Evolutionary conservation across 2,113 vertebrate genomes (phyloP).

Genomic region (Archilochus colubris): DNA sequence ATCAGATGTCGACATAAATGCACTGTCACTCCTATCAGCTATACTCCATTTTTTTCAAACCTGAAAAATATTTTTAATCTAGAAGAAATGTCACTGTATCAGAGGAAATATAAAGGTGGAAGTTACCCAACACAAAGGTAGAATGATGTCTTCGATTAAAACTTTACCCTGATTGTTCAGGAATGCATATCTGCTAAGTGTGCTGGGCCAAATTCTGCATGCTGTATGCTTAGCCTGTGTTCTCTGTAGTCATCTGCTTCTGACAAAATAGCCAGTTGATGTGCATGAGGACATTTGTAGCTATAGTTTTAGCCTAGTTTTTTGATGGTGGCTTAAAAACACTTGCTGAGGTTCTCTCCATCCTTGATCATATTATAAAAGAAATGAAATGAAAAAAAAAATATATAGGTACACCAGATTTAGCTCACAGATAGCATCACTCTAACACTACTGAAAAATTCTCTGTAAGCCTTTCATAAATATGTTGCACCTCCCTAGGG

Average conservation of each 20-base stretch:
- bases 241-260: not conserved
- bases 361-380: not conserved
- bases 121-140: not conserved
- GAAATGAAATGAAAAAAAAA: not conserved
- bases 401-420: not conserved
- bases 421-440: not conserved
- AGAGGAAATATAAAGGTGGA: not conserved
- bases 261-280: not conserved
- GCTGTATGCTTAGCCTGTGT: not conserved
- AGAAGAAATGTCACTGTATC: not conserved
- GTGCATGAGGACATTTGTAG: not conserved
- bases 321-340: not conserved
- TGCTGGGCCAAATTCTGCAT: not conserved
- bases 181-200: not conserved
- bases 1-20: slow-evolving; percentile 44
- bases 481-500: not conserved
- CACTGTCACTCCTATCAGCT: slow-evolving; percentile 39
- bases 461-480: not conserved
- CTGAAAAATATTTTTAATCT: slow-evolving; percentile 27
- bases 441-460: not conserved
- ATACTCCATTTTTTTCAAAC: not conserved
- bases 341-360: not conserved
- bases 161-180: not conserved
- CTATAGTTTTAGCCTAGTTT: not conserved
- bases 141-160: not conserved